Percentiles rank a stretch among this genome's conserved stretches.
phyloP scores from a whole-genome alignment of 2,113 vertebrate species.

The Thalassarche chlororhynchos region DNA sequence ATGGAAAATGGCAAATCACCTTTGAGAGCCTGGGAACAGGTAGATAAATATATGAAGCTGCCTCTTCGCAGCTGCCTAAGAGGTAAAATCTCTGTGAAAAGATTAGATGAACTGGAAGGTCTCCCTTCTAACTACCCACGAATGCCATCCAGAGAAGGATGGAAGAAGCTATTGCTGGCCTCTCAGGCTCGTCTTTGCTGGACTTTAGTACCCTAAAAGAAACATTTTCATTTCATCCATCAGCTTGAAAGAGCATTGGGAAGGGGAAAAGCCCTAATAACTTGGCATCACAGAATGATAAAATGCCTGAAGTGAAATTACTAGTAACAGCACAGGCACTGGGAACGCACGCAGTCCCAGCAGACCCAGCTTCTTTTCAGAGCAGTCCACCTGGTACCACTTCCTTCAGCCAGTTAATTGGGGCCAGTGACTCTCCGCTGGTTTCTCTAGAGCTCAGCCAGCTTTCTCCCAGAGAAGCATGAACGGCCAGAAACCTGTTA shows the following conservation, averaged over 20 bases:
- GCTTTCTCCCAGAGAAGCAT: background rate
- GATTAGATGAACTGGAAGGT: background rate
- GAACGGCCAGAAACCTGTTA: background rate
- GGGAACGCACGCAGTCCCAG: fast-evolving
- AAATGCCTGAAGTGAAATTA: background rate
- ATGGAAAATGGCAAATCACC: background rate
- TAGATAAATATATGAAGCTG: background rate
- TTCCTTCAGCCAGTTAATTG: background rate
- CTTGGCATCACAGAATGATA: background rate
- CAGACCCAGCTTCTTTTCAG: background rate
- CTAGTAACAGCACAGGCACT: background rate
- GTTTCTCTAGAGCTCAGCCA: background rate
- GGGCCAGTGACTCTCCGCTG: background rate
- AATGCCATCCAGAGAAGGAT: background rate
- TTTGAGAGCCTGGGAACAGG: background rate
- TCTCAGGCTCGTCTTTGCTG: background rate
- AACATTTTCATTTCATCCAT: background rate
- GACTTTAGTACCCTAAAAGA: background rate
- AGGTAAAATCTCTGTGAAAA: background rate
- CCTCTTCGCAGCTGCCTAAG: background rate
- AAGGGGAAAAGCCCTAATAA: background rate
- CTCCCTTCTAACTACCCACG: background rate
- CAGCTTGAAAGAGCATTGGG: background rate
- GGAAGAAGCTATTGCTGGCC: background rate
- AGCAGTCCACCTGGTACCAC: fast-evolving